phyloP scores from a whole-genome alignment of 64 coral and sea anemone genomes.

The Dendronephthya gigantea region DNA sequence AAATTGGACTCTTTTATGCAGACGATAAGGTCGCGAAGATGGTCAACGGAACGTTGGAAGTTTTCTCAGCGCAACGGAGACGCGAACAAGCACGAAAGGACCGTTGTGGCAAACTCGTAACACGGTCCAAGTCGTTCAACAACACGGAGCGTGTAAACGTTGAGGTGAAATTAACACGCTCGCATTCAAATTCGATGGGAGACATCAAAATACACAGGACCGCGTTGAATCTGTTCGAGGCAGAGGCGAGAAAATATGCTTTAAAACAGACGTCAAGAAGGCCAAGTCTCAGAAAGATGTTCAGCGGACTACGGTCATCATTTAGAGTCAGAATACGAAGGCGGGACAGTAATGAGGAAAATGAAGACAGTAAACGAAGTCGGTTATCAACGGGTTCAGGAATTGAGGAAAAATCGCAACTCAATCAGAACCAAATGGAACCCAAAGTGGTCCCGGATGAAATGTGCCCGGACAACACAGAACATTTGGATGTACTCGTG shows the following conservation, averaged over 20 bases:
- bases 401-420: not conserved
- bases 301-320: not conserved
- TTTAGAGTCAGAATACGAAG: not conserved
- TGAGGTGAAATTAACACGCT: not conserved
- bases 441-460: not conserved
- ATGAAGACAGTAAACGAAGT: not conserved
- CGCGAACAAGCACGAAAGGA: not conserved
- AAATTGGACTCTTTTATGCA: not conserved
- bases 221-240: not conserved
- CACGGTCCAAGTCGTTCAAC: not conserved
- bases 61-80: not conserved
- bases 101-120: not conserved
- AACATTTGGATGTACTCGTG: not conserved
- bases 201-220: slow-evolving; percentile 9
- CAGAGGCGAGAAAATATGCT: not conserved
- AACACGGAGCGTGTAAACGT: not conserved
- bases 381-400: not conserved
- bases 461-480: not conserved
- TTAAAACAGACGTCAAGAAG: not conserved
- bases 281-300: not conserved
- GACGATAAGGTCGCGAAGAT: not conserved
- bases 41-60: not conserved
- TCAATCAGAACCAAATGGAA: not conserved
- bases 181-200: not conserved
- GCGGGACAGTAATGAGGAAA: not conserved